Percentiles rank a stretch among this genome's conserved stretches.
These are phyloP conservation scores for Thunnus thynnus DNA, from an alignment of 2,113 vertebrate species.

Conservation along the genomic window DNA sequence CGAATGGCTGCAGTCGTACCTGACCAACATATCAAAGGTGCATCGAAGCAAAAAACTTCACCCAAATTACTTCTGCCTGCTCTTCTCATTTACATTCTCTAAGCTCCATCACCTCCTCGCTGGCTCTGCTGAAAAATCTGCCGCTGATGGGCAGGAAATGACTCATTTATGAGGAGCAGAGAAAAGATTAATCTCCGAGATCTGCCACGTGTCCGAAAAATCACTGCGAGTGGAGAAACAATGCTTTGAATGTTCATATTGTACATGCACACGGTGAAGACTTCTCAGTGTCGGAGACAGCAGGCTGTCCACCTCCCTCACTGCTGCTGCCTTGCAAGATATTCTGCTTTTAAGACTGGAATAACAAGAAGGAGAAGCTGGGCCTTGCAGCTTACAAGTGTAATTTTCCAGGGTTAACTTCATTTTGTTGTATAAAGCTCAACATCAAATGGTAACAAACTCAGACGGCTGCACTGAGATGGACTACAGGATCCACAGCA, in stretches of 20 bases:
- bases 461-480: no score
- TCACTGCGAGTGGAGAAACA: background rate
- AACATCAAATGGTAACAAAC: no score
- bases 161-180: constrained; percentile 39
- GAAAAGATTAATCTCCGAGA: constrained; percentile 7
- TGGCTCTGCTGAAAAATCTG: constrained; percentile 10
- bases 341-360: constrained; percentile 3
- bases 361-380: background rate
- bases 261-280: background rate
- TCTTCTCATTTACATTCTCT: constrained; percentile 37
- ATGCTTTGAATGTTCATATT: background rate
- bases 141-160: constrained; percentile 35
- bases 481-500: no score
- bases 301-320: background rate
- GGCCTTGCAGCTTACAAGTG: background rate
- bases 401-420: background rate
- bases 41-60: background rate
- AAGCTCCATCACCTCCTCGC: constrained; percentile 18
- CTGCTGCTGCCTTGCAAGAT: background rate
- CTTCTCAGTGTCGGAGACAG: constrained; percentile 3
- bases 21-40: background rate
- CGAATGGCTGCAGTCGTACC: no score
- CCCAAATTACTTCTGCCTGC: background rate
- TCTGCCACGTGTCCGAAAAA: constrained; percentile 17
- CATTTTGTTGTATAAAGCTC: no score